These are phyloP conservation scores for Drosophila miranda DNA, from an alignment of 1,140 invertebrate genomes.

Conservation along the genomic window DNA sequence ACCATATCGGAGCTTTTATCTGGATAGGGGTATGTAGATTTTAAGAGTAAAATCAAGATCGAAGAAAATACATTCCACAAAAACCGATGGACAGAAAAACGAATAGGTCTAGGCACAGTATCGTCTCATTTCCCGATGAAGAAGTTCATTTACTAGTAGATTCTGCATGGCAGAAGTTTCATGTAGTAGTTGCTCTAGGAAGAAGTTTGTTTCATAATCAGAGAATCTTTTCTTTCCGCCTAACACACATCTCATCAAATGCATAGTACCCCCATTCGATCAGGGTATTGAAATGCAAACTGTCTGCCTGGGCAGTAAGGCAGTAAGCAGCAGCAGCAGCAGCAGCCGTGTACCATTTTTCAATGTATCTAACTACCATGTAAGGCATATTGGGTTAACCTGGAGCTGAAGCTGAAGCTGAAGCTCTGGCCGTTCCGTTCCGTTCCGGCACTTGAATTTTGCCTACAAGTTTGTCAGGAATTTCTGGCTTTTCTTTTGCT, in stretches of 20 bases:
- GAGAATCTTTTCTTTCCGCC: background rate
- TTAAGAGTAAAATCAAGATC: too few species aligned
- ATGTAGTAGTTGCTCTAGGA: too few species aligned
- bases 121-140: too few species aligned
- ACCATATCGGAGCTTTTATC: too few species aligned
- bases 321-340: conserved; percentile 19
- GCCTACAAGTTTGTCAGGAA: conserved; percentile 73
- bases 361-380: conserved; percentile 24
- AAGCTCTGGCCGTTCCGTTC: background rate
- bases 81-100: too few species aligned
- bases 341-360: conserved; percentile 6
- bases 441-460: conserved; percentile 52
- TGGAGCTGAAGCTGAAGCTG: background rate
- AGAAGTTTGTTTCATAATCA: too few species aligned
- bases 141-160: too few species aligned
- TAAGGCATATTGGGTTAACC: conserved; percentile 46
- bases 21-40: too few species aligned
- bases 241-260: conserved; percentile 10
- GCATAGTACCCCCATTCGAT: background rate
- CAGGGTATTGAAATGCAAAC: conserved; percentile 30
- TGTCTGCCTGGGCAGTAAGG: conserved; percentile 56
- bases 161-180: too few species aligned
- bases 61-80: too few species aligned
- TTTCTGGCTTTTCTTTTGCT: conserved; percentile 65
- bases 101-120: too few species aligned